A percentile compares a stretch with the other conserved stretches of the same genome.
Evolutionary conservation across 92 coral and sea anemone species (phyloP).

Genomic region (Porites cylindrica): DNA sequence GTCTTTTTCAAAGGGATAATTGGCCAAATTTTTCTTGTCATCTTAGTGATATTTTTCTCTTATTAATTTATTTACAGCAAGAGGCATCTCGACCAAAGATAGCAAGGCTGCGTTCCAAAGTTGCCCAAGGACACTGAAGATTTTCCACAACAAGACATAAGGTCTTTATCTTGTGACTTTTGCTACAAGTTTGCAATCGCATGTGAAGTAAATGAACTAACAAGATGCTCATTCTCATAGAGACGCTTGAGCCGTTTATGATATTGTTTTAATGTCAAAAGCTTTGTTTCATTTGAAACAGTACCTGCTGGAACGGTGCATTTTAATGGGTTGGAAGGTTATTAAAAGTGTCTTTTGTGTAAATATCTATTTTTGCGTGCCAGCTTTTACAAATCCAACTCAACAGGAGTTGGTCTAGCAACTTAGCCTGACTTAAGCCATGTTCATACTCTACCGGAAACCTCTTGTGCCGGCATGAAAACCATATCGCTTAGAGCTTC

Average conservation of each 20-base stretch:
- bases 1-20: too few relatives aligned
- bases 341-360: neutral
- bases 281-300: too few relatives aligned
- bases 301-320: too few relatives aligned
- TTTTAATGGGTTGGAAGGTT: too few relatives aligned
- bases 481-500: too few relatives aligned
- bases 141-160: neutral
- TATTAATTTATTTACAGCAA: neutral
- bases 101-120: conserved; percentile 1
- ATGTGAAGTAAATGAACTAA: neutral
- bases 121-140: neutral
- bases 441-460: too few relatives aligned
- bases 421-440: too few relatives aligned
- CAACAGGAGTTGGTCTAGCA: too few relatives aligned
- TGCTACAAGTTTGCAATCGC: neutral
- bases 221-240: neutral
- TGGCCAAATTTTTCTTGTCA: neutral
- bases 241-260: neutral
- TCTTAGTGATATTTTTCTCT: neutral
- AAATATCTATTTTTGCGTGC: too few relatives aligned
- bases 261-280: too few relatives aligned
- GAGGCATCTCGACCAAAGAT: conserved; percentile 9
- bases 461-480: too few relatives aligned
- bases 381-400: too few relatives aligned
- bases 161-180: neutral